Percentiles rank a stretch among this genome's conserved stretches.
Evolutionary conservation across 2,113 vertebrate species (phyloP).

Genomic region (Zosterops japonicus): DNA sequence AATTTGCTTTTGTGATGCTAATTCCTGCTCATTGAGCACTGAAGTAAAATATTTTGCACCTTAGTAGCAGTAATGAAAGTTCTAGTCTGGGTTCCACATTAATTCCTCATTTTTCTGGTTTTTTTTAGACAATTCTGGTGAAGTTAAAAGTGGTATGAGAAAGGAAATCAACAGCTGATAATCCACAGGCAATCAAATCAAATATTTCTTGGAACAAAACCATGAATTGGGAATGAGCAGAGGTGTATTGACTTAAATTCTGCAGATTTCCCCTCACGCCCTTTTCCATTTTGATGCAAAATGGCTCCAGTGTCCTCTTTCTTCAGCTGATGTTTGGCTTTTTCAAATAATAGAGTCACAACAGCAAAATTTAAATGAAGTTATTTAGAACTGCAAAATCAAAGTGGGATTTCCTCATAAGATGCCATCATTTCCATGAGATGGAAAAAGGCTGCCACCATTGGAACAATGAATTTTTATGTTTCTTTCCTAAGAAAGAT

Average conservation of each 20-base stretch:
- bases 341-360: not conserved
- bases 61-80: not conserved
- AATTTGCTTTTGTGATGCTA: not conserved
- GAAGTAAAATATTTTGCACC: not conserved
- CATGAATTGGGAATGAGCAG: not conserved
- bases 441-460: not conserved
- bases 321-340: not conserved
- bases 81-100: not conserved
- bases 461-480: not conserved
- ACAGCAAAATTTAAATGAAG: not conserved
- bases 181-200: not conserved
- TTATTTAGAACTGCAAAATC: not conserved
- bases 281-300: not conserved
- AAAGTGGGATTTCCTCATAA: not conserved
- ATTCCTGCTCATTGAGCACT: not conserved
- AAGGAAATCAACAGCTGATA: not conserved
- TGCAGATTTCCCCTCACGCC: rapidly evolving
- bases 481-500: not conserved
- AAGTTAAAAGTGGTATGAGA: not conserved
- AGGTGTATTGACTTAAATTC: not conserved
- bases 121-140: not conserved
- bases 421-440: not conserved
- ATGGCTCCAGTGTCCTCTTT: not conserved
- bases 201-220: not conserved
- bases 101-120: not conserved